These are phyloP conservation scores for Campoplex capitator DNA, from an alignment of 2,888 invertebrate genomes.

Conservation along the genomic window DNA sequence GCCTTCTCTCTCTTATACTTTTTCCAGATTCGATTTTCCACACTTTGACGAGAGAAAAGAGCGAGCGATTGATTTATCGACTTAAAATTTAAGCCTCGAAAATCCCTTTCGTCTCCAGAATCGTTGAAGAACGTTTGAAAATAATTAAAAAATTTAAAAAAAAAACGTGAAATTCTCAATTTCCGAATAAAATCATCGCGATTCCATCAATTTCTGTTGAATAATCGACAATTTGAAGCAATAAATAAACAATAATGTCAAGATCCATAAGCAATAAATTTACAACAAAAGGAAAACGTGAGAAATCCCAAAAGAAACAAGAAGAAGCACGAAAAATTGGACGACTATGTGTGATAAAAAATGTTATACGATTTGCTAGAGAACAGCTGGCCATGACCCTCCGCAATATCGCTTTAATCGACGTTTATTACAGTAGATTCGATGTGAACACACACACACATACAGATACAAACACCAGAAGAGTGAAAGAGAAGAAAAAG, in stretches of 20 bases:
- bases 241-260: no score
- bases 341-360: neutral
- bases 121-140: neutral
- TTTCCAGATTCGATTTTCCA: conserved; percentile 9
- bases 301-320: neutral
- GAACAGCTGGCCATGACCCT: conserved; percentile 49
- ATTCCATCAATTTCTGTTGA: no score
- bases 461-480: neutral
- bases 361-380: conserved; percentile 16
- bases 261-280: no score
- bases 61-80: neutral
- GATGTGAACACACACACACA: neutral
- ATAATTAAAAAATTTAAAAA: no score
- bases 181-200: neutral
- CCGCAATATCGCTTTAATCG: conserved; percentile 58
- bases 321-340: neutral
- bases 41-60: neutral
- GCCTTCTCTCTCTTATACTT: neutral
- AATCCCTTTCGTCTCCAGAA: neutral
- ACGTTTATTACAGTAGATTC: conserved; percentile 60
- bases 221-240: no score
- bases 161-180: neutral
- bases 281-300: neutral
- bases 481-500: conserved; percentile 41
- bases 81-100: no score